Evolutionary conservation across 2,888 invertebrate species (phyloP).

Genomic region (Drosophila lutescens): DNA sequence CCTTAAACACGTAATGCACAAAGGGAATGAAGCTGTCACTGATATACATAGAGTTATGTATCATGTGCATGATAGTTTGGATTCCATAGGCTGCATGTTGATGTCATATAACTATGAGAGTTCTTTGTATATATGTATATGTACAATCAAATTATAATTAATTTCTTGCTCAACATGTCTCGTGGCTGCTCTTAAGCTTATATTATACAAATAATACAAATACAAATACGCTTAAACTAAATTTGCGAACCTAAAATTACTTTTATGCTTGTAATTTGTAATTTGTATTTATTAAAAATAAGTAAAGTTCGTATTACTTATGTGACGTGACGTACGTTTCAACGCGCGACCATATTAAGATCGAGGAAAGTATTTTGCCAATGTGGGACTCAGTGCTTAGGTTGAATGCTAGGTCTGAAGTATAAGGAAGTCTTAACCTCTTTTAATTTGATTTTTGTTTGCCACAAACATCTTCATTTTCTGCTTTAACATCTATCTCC

Average conservation of each 20-base stretch:
- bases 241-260: constrained; percentile 55
- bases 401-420: constrained; percentile 32
- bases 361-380: constrained; percentile 22
- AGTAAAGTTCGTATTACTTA: constrained; percentile 49
- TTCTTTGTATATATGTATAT: constrained; percentile 55
- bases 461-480: constrained; percentile 8
- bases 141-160: constrained; percentile 55
- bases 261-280: constrained; percentile 55
- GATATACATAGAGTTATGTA: constrained; percentile 46
- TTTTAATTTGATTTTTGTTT: constrained; percentile 23
- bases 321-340: constrained; percentile 32
- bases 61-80: constrained; percentile 41
- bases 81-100: constrained; percentile 52
- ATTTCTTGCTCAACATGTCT: constrained; percentile 46
- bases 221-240: constrained; percentile 74
- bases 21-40: constrained; percentile 59
- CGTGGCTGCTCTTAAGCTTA: constrained; percentile 50
- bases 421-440: constrained; percentile 39
- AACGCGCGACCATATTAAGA: constrained; percentile 48
- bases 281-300: constrained; percentile 50
- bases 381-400: constrained; percentile 28
- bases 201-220: constrained; percentile 82
- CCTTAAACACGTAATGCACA: constrained; percentile 51
- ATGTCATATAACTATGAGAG: constrained; percentile 48
- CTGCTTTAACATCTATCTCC: neutral